Base-by-base conservation (phyloP, 2,797 vertebrate genomes). In the Danio tinwini region DNA sequence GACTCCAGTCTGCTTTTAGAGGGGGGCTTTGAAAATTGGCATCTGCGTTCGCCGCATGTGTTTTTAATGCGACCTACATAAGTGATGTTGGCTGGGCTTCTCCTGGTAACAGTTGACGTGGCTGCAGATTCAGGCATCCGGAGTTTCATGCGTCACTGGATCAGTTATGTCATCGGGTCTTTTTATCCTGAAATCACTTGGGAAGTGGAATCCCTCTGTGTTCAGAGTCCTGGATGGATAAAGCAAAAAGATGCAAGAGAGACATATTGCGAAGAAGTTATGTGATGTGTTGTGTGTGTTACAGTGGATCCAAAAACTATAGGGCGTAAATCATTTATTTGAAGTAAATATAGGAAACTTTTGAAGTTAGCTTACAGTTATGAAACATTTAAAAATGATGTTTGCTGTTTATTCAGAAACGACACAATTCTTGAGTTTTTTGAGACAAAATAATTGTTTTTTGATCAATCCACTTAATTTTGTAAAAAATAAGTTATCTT, bases 1-100 rank as follows among this genome's bases (percentile, higher is more conserved):
- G 44, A 71, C 29, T 44, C 5, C 21, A 58, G 62, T 40, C 44
- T 45, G 10, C 47, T 58, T n/a, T 68, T 45, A 45, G 53, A 45
- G 29, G 14, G 39, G 64, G 9, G 29, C 37, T 81, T 50, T 77
- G 19, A 19, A 77, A 82, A 74, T n/a, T 58, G 13, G 21, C 62
- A 74, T 49, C 55, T 67, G 58, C 13, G 14, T 78, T 44, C 8
- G 16, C 50, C 59, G 85, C 87, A 90, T 89, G 89, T 86, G 86
- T 92, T 90, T 91, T 92, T 89, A 90, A 92, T 93, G 90, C 91
- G 92, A 93, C 93, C 92, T 93, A 93, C 89, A 92, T 94, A 92
- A 86, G 76, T 81, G 85, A 79, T 14, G 86, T 84, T 89, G 73
- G 74, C 88, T 89, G 78, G 82, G 88, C 80, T 83, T 90, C 82